Conservation (phyloP, 1,140 invertebrate genomes). For the Ceratina australensis region DNA sequence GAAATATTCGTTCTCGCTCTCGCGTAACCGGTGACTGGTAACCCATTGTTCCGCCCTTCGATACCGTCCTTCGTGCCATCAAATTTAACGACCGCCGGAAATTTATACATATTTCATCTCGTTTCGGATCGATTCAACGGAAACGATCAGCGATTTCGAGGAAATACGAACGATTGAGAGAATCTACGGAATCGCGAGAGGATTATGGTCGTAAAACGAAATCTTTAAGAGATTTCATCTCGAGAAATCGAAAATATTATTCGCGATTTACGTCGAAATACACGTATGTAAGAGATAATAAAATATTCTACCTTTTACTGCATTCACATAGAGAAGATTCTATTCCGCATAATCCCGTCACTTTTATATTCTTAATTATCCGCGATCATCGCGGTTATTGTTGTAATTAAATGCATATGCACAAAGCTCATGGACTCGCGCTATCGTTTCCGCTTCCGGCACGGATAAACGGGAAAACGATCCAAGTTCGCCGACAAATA, state of each 20-base stretch:
- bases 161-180: not conserved
- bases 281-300: no score
- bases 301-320: no score
- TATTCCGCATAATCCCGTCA: not conserved
- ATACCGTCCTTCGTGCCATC: not conserved
- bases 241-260: not conserved
- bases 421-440: conserved; percentile 11
- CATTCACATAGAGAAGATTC: not conserved
- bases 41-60: conserved; percentile 28
- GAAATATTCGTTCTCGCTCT: conserved; percentile 12
- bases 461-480: conserved; percentile 8
- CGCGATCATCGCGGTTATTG: conserved; percentile 17
- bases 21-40: conserved; percentile 8
- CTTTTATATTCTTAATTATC: not conserved
- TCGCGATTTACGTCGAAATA: not conserved
- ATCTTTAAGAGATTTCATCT: not conserved
- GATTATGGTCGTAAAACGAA: not conserved
- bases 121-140: not conserved
- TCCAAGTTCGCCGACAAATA: not conserved
- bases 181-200: not conserved
- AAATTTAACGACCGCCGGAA: conserved; percentile 29
- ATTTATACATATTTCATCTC: not conserved
- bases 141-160: not conserved
- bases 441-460: conserved; percentile 52
- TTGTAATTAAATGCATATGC: conserved; percentile 32